These are phyloP conservation scores for Syrphus vitripennis DNA, from an alignment of 2,888 invertebrate species.

Conservation along the genomic window DNA sequence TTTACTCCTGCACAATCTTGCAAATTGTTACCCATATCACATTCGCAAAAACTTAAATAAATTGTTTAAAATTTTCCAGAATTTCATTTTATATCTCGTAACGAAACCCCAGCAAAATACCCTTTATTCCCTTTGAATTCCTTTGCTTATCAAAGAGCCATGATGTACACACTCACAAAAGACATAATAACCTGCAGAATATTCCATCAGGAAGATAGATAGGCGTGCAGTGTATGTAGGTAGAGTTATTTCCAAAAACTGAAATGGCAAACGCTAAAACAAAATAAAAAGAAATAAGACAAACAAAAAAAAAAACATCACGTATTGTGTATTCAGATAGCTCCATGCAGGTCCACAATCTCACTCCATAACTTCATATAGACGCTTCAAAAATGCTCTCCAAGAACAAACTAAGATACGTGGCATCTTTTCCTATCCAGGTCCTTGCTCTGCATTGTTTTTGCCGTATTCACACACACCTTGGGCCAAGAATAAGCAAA, in stretches of 20 bases:
- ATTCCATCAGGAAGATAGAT: constrained; percentile 20
- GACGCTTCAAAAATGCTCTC: constrained; percentile 30
- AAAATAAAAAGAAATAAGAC: constrained; percentile 6
- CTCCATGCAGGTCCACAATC: constrained; percentile 33
- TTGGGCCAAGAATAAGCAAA: constrained; percentile 50
- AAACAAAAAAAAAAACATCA: constrained; percentile 37
- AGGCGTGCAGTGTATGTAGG: background rate
- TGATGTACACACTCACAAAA: constrained; percentile 3
- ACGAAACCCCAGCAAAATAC: background rate
- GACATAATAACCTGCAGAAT: constrained; percentile 20
- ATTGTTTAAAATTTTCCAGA: constrained; percentile 55
- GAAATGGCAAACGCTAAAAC: constrained; percentile 41
- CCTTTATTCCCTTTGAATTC: constrained; percentile 6
- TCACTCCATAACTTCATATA: constrained; percentile 14
- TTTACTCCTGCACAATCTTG: background rate
- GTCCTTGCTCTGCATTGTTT: constrained; percentile 61
- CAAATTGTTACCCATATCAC: constrained; percentile 52
- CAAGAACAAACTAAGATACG: constrained; percentile 60
- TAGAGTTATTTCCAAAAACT: constrained; percentile 32
- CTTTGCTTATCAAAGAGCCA: background rate
- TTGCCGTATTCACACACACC: constrained; percentile 19
- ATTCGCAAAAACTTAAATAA: constrained; percentile 59
- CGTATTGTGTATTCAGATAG: constrained; percentile 61
- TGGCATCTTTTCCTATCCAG: constrained; percentile 52
- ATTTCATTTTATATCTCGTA: constrained; percentile 41